Evolutionary conservation across 1,140 invertebrate genomes (phyloP).

Genomic region (Carcinoscorpius rotundicauda): DNA sequence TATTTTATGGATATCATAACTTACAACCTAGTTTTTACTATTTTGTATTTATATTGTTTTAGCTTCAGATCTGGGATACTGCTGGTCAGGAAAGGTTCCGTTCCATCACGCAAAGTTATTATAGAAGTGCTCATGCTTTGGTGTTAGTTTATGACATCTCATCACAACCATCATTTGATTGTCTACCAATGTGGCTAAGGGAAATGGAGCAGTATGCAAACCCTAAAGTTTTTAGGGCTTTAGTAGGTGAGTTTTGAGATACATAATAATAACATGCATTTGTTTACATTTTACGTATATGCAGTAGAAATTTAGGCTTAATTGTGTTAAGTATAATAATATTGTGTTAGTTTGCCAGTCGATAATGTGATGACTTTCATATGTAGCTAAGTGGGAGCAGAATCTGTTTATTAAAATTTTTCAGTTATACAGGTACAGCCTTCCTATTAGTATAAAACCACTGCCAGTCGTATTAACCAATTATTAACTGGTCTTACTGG

Average conservation of each 20-base stretch:
- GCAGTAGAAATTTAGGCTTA: too few species aligned
- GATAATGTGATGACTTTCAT: too few species aligned
- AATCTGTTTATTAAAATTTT: too few species aligned
- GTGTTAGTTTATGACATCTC: constrained; percentile 97
- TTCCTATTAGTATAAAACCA: too few species aligned
- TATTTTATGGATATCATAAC: not conserved
- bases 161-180: constrained; percentile 93
- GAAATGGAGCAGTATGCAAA: constrained; percentile 91
- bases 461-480: too few species aligned
- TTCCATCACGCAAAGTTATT: constrained; percentile 96
- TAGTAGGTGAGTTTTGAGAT: constrained; percentile 56
- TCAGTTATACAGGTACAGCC: too few species aligned
- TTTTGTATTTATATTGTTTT: constrained; percentile 27
- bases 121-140: constrained; percentile 89
- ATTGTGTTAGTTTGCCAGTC: too few species aligned
- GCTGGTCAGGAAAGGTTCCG: constrained; percentile 92
- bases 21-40: not conserved
- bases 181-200: constrained; percentile 82
- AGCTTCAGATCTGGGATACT: constrained; percentile 97
- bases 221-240: constrained; percentile 76
- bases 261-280: too few species aligned
- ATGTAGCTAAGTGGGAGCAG: too few species aligned
- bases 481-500: too few species aligned
- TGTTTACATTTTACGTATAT: too few species aligned
- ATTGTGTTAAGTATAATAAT: too few species aligned